These are phyloP conservation scores for Pseudorhiza aurosa DNA, from an alignment of 30 jellyfish, hydroid and myxozoan genomes.

Conservation along the genomic window DNA sequence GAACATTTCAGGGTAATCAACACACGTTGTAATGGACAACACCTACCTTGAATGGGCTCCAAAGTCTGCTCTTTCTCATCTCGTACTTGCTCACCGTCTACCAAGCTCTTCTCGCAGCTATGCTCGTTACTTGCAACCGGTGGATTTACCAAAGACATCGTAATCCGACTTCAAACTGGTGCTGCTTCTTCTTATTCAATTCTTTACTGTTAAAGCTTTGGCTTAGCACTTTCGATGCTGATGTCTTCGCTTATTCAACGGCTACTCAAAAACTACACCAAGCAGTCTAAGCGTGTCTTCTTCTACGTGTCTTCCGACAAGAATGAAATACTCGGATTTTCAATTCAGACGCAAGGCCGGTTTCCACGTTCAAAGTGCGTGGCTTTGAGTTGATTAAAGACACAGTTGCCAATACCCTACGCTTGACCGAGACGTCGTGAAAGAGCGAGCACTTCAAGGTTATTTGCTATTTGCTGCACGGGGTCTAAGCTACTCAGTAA, in stretches of 20 bases:
- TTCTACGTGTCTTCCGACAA: neutral
- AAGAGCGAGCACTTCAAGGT: neutral
- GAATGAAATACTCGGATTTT: neutral
- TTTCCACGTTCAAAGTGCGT: slow-evolving; percentile 3
- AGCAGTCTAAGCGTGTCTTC: neutral
- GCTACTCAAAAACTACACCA: neutral
- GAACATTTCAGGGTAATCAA: slow-evolving; percentile 37
- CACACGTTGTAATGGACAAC: slow-evolving; percentile 19
- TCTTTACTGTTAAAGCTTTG: neutral
- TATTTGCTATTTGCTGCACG: slow-evolving; percentile 15
- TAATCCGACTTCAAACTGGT: neutral
- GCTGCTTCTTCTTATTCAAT: neutral
- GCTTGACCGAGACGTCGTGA: neutral
- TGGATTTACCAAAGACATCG: slow-evolving; percentile 67
- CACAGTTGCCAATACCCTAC: slow-evolving; percentile 11
- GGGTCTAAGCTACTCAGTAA: slow-evolving; percentile 23
- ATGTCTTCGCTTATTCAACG: neutral
- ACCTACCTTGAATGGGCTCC: slow-evolving; percentile 74
- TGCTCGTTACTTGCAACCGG: slow-evolving; percentile 53
- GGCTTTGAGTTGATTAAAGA: neutral
- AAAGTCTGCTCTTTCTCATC: slow-evolving; percentile 70
- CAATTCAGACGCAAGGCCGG: neutral
- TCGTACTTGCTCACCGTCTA: slow-evolving; percentile 46
- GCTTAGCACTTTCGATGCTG: neutral
- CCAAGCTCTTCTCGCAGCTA: slow-evolving; percentile 59